These are phyloP conservation scores for Hyposoter dolosus DNA, from an alignment of 2,888 invertebrate species.

Conservation along the genomic window DNA sequence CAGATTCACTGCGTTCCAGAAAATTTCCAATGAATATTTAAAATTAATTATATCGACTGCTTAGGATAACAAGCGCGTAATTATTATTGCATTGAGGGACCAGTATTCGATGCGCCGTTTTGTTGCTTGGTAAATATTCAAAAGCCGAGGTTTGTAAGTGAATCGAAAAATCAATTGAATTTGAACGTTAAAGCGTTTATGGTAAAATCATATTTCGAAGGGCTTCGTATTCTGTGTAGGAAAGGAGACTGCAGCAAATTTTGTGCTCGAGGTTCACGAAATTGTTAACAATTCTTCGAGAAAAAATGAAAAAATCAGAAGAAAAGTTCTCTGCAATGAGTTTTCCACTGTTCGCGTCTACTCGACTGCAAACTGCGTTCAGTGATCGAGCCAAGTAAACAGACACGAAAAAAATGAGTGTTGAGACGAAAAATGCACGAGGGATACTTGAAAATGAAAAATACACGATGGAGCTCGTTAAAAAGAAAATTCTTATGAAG, in stretches of 20 bases:
- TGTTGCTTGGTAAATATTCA: not conserved
- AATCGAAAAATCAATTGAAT: not conserved
- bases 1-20: not conserved
- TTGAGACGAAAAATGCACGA: not conserved
- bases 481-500: conserved; percentile 5
- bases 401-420: not conserved
- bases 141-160: not conserved
- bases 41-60: not conserved
- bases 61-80: not conserved
- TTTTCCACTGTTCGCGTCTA: not conserved
- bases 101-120: not conserved
- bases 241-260: not conserved
- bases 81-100: not conserved
- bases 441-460: not conserved
- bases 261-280: not conserved
- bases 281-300: not conserved
- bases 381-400: not conserved
- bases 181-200: too few relatives aligned
- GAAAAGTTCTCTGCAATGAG: not conserved
- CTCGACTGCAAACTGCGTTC: not conserved
- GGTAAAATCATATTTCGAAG: not conserved
- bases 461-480: not conserved
- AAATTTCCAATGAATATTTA: not conserved
- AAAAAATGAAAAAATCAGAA: not conserved
- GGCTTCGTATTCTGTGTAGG: not conserved